Evolutionary conservation across 2,113 vertebrate species (phyloP).

Genomic region (Rhipidura dahli): DNA sequence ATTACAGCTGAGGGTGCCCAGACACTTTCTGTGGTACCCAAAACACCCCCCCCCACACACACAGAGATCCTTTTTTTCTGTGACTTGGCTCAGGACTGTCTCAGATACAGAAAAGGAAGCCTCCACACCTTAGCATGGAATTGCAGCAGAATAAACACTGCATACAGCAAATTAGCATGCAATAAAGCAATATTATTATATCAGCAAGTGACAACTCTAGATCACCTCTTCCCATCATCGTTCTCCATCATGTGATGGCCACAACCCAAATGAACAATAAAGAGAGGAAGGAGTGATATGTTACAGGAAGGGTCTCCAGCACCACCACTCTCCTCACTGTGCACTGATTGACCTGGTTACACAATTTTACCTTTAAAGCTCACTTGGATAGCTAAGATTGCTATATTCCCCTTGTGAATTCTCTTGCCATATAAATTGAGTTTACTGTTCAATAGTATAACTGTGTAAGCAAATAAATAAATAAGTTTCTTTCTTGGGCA

Average conservation of each 20-base stretch:
- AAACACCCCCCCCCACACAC: background rate
- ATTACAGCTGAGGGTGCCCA: background rate
- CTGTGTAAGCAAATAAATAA: background rate
- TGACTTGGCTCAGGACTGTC: background rate
- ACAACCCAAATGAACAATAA: background rate
- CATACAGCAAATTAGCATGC: background rate
- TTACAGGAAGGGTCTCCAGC: background rate
- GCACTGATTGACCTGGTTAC: background rate
- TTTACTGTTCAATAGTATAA: background rate
- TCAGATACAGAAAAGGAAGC: background rate
- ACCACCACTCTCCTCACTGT: background rate
- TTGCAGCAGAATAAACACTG: background rate
- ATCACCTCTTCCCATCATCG: background rate
- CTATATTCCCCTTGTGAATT: background rate
- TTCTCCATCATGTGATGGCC: background rate
- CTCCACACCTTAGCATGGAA: background rate
- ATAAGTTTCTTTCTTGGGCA: background rate
- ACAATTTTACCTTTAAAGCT: background rate
- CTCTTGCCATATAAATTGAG: background rate
- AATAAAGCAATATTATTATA: background rate
- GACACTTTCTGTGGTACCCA: background rate
- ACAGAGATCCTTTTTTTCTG: background rate
- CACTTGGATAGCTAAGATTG: background rate
- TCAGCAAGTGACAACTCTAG: background rate
- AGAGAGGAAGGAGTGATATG: background rate